Evolutionary conservation across 2,797 vertebrate species (phyloP).

Genomic region (Typhlichthys subterraneus): DNA sequence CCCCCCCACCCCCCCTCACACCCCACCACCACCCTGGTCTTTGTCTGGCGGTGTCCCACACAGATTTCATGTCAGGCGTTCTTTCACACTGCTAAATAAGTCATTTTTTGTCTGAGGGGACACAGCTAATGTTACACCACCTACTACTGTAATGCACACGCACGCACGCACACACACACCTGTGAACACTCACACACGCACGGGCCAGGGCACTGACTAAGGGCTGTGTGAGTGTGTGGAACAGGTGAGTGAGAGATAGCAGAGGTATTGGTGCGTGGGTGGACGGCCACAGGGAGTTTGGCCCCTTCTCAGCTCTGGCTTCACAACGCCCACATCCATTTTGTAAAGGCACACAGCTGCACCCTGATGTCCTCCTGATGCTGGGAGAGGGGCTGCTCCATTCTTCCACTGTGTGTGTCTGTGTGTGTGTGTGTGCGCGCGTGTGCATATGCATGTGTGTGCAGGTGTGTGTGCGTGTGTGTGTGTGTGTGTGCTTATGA

Average conservation of each 20-base stretch:
- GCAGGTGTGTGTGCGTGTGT: slow-evolving; percentile 16
- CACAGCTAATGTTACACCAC: slow-evolving; percentile 41
- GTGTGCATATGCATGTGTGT: slow-evolving; percentile 7
- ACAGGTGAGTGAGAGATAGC: slow-evolving; percentile 51
- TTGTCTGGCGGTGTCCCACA: slow-evolving; percentile 62
- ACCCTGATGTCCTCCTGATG: slow-evolving; percentile 26
- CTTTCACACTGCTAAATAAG: slow-evolving; percentile 73
- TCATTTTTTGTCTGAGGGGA: slow-evolving; percentile 66
- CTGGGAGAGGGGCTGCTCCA: slow-evolving; percentile 21
- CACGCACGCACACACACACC: slow-evolving; percentile 19
- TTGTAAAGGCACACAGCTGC: slow-evolving; percentile 42
- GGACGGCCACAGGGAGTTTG: slow-evolving; percentile 50
- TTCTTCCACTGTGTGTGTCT: slow-evolving; percentile 25
- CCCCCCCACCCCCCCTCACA: not conserved
- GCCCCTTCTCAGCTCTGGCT: slow-evolving; percentile 39
- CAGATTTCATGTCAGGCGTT: slow-evolving; percentile 79
- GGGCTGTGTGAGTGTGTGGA: slow-evolving; percentile 40
- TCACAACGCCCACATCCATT: slow-evolving; percentile 59
- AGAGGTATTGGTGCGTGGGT: slow-evolving; percentile 61
- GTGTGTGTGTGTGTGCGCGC: not conserved
- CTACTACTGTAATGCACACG: slow-evolving; percentile 30
- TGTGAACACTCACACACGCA: slow-evolving; percentile 4
- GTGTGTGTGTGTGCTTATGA: slow-evolving; percentile 14
- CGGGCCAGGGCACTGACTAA: slow-evolving; percentile 14
- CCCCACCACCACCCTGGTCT: slow-evolving; percentile 23